Percentiles rank a stretch among this genome's conserved stretches.
phyloP scores from a whole-genome alignment of 2,888 invertebrate genomes.

The Ellobium chinense region DNA sequence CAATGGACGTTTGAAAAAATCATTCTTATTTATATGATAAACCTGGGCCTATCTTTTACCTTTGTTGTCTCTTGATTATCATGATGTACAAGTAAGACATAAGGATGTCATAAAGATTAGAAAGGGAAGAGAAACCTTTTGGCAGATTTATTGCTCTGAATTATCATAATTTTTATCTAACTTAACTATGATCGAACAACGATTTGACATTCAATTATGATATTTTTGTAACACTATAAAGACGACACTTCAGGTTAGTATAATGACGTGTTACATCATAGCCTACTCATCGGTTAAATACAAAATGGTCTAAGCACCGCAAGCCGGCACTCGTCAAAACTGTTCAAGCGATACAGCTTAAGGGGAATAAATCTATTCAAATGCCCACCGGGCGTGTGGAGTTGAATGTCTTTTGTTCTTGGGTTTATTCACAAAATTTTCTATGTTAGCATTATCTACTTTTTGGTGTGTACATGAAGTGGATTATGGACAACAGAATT shows the following conservation, averaged over 20 bases:
- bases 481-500: neutral
- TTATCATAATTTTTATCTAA: neutral
- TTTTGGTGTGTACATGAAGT: neutral
- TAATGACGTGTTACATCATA: neutral
- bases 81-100: no score
- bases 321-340: neutral
- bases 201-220: neutral
- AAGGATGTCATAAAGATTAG: no score
- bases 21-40: no score
- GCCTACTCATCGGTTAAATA: neutral
- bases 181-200: neutral
- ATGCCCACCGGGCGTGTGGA: neutral
- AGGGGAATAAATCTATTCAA: neutral
- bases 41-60: no score
- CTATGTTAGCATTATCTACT: neutral
- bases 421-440: neutral
- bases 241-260: neutral
- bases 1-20: no score
- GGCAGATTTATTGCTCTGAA: no score
- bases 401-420: neutral
- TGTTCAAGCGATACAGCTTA: neutral
- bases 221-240: neutral
- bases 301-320: neutral
- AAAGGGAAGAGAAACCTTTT: no score
- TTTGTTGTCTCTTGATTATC: no score